These are phyloP conservation scores for Conistra vaccinii DNA, from an alignment of 2,888 invertebrate species.

Conservation along the genomic window DNA sequence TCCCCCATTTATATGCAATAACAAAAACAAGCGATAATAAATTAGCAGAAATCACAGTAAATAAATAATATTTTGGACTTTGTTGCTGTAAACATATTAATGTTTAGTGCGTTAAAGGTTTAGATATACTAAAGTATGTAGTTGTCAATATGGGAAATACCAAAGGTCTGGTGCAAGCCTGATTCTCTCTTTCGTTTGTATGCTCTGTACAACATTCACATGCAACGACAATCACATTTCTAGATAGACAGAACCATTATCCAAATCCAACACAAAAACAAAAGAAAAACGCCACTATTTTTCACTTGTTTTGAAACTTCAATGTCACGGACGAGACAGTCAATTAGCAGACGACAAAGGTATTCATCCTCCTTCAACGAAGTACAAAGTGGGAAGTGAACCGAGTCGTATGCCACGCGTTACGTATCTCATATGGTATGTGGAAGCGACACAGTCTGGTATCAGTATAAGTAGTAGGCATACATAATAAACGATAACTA, in stretches of 20 bases:
- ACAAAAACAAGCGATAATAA: constrained; percentile 39
- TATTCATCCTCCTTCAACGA: not conserved
- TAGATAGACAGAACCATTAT: too few species aligned
- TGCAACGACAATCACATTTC: not conserved
- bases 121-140: too few species aligned
- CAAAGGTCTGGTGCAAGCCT: too few species aligned
- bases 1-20: constrained; percentile 9
- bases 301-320: constrained; percentile 1
- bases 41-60: not conserved
- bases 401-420: not conserved
- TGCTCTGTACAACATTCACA: not conserved
- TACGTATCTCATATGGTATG: not conserved
- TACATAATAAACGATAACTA: not conserved
- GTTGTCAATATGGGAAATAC: not conserved
- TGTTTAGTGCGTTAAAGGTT: too few species aligned
- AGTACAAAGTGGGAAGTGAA: constrained; percentile 15
- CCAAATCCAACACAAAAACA: not conserved
- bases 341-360: not conserved
- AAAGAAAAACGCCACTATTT: not conserved
- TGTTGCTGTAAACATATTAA: constrained; percentile 8
- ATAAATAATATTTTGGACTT: constrained; percentile 9
- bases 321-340: not conserved
- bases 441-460: not conserved
- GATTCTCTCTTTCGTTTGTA: not conserved
- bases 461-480: too few species aligned